Evolutionary conservation across 2,797 vertebrate species (phyloP).

Genomic region (Fistularia tabacaria): DNA sequence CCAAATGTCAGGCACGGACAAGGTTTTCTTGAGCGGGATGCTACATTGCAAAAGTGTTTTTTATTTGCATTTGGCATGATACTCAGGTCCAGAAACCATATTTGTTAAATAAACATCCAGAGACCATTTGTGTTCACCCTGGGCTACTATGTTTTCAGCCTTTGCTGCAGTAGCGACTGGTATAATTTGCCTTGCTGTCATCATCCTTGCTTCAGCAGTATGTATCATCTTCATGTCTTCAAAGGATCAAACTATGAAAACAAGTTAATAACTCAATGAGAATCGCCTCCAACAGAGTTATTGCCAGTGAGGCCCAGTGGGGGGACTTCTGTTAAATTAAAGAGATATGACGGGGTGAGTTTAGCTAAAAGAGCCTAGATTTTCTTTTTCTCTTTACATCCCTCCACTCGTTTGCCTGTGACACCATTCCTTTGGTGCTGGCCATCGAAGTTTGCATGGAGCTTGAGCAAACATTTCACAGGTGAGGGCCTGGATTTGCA

Average conservation of each 20-base stretch:
- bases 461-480: slow-evolving; percentile 79
- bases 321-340: too few species aligned
- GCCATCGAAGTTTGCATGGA: slow-evolving; percentile 77
- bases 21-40: slow-evolving; percentile 45
- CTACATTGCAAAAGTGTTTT: slow-evolving; percentile 56
- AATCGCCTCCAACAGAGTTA: not conserved
- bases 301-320: not conserved
- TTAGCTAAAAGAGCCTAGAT: slow-evolving; percentile 14
- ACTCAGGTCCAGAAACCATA: slow-evolving; percentile 48
- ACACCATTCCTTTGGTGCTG: slow-evolving; percentile 69
- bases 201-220: slow-evolving; percentile 16
- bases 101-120: slow-evolving; percentile 68
- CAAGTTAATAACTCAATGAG: slow-evolving; percentile 21
- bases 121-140: slow-evolving; percentile 72
- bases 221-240: slow-evolving; percentile 6
- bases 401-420: slow-evolving; percentile 73
- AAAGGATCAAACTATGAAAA: slow-evolving; percentile 27
- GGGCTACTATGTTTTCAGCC: slow-evolving; percentile 54
- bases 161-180: slow-evolving; percentile 15
- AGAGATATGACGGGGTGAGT: not conserved
- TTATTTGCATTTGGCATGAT: slow-evolving; percentile 74
- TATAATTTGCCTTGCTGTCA: slow-evolving; percentile 15
- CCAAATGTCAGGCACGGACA: slow-evolving; percentile 35
- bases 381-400: slow-evolving; percentile 27
- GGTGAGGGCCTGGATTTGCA: slow-evolving; percentile 80